A percentile compares a stretch with the other conserved stretches of the same genome.
Conservation (phyloP, 2,113 vertebrate species). For the Corydoras sp. region DNA sequence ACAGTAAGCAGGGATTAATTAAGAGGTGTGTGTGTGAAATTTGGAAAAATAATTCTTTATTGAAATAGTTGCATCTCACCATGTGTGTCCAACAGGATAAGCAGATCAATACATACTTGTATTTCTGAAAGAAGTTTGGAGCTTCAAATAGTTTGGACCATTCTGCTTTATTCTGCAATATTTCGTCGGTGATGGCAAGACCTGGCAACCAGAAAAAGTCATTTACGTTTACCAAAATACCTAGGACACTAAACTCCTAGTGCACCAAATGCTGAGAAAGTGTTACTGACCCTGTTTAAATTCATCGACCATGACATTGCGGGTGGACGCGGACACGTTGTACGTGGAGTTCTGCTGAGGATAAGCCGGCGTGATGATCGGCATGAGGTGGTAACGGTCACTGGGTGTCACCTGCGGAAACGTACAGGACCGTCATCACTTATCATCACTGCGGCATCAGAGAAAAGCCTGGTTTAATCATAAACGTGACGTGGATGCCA, state of each 20-base stretch:
- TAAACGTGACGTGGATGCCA: too few relatives aligned
- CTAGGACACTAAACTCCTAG: too few relatives aligned
- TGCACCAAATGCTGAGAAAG: neutral
- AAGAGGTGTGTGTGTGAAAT: constrained; percentile 24
- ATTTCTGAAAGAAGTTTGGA: constrained; percentile 51
- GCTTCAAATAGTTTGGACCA: constrained; percentile 94
- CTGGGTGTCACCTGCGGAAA: constrained; percentile 77
- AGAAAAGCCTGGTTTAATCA: too few relatives aligned
- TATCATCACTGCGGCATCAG: too few relatives aligned
- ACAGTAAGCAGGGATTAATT: constrained; percentile 23
- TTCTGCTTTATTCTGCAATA: constrained; percentile 84
- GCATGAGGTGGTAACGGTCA: constrained; percentile 91
- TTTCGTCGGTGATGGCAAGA: constrained; percentile 84
- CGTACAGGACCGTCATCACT: too few relatives aligned
- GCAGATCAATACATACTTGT: constrained; percentile 92
- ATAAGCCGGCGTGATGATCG: constrained; percentile 92
- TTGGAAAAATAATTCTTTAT: constrained; percentile 47
- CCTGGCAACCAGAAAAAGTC: constrained; percentile 54
- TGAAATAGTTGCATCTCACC: constrained; percentile 52
- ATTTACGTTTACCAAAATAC: too few relatives aligned
- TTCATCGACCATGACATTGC: constrained; percentile 85
- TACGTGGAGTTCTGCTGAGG: constrained; percentile 90
- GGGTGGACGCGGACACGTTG: constrained; percentile 86
- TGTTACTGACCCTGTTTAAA: constrained; percentile 81
- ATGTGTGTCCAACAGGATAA: constrained; percentile 62